These are phyloP conservation scores for Penaeus chinensis DNA, from an alignment of 1,140 invertebrate genomes.

Conservation along the genomic window DNA sequence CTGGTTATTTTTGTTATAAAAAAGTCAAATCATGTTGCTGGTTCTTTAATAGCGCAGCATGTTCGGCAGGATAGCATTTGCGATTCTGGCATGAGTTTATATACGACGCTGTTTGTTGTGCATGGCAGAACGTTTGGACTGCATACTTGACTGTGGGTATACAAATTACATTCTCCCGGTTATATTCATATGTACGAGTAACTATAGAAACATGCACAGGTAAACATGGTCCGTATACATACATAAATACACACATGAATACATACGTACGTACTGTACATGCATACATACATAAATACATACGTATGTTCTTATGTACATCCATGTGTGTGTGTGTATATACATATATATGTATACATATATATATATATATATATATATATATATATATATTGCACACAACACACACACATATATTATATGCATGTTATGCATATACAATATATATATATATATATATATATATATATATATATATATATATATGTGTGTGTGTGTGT, in stretches of 20 bases:
- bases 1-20: too few species aligned
- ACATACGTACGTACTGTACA: neutral
- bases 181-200: neutral
- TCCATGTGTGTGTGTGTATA: conserved; percentile 16
- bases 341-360: conserved; percentile 56
- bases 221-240: neutral
- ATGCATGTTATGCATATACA: conserved; percentile 22
- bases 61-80: too few species aligned
- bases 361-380: conserved; percentile 42
- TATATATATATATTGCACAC: conserved; percentile 29
- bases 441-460: conserved; percentile 34
- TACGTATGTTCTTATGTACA: neutral
- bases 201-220: neutral
- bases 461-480: conserved; percentile 24
- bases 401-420: neutral
- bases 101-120: too few species aligned
- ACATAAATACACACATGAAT: too few species aligned
- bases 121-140: too few species aligned
- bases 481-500: neutral
- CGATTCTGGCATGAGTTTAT: too few species aligned
- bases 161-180: too few species aligned
- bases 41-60: too few species aligned
- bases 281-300: neutral
- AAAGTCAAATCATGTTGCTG: too few species aligned
- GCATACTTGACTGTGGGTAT: too few species aligned